Conservation (phyloP, 1,140 invertebrate genomes). For the Orchestia grillus region DNA sequence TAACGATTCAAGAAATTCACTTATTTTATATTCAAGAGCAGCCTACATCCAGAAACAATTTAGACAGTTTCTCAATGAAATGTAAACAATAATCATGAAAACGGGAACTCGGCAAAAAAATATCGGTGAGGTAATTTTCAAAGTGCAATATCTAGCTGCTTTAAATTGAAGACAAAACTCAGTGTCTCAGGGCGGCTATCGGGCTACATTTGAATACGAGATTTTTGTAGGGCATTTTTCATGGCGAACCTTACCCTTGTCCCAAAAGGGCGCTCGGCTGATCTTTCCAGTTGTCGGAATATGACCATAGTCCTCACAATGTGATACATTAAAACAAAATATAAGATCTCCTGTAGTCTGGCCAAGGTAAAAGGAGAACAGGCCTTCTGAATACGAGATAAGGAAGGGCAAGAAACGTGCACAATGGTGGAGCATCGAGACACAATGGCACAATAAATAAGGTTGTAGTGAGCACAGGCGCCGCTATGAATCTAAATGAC, state of each 20-base stretch:
- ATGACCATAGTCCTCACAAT: conserved; percentile 41
- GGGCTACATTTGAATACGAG: neutral
- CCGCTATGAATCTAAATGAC: conserved; percentile 55
- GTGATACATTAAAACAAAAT: conserved; percentile 54
- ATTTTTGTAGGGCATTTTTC: conserved; percentile 11
- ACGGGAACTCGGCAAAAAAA: neutral
- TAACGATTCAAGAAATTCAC: no score
- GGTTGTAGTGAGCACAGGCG: conserved; percentile 56
- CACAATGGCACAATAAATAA: conserved; percentile 56
- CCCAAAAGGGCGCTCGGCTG: conserved; percentile 10
- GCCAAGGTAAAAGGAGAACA: conserved; percentile 23
- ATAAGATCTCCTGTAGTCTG: conserved; percentile 36
- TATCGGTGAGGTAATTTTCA: neutral
- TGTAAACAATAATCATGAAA: neutral
- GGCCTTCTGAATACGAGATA: conserved; percentile 54
- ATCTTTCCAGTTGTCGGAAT: conserved; percentile 20
- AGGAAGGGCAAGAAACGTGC: conserved; percentile 54
- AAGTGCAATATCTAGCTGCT: neutral
- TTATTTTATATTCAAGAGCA: neutral
- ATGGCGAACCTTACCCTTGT: neutral
- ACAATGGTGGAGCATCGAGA: conserved; percentile 52
- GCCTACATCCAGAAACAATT: neutral
- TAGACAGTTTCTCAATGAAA: neutral
- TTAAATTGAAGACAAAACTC: neutral
- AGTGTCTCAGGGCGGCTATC: neutral